A percentile compares a stretch with the other conserved stretches of the same genome.
phyloP scores from a whole-genome alignment of 2,888 invertebrate genomes.

The Phengaris arion region DNA sequence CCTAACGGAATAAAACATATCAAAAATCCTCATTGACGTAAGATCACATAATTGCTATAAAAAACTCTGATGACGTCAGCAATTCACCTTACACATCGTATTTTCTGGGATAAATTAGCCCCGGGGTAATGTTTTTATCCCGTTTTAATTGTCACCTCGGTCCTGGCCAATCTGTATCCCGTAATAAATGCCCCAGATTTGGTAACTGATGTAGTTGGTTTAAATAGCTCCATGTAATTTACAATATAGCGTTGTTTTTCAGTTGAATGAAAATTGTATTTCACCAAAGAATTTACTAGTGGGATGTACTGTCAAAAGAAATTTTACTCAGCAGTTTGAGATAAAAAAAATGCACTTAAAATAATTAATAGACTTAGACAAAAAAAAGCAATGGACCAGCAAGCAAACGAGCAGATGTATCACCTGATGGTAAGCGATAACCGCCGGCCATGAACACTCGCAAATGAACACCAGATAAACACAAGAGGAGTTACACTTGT shows the following conservation, averaged over 20 bases:
- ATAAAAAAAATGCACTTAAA: too few relatives aligned
- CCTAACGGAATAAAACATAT: too few relatives aligned
- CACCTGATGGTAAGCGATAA: too few relatives aligned
- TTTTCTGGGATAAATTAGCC: background rate
- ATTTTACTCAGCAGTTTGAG: background rate
- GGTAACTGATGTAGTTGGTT: constrained; percentile 19
- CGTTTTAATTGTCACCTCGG: constrained; percentile 1
- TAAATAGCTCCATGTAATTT: constrained; percentile 12
- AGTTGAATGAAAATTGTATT: background rate
- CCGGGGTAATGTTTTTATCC: background rate
- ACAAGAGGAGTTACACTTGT: too few relatives aligned
- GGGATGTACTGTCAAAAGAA: background rate
- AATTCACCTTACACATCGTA: background rate
- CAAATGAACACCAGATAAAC: too few relatives aligned
- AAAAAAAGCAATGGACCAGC: too few relatives aligned
- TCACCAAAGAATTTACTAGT: background rate
- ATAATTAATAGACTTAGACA: too few relatives aligned
- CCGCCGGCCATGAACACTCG: too few relatives aligned
- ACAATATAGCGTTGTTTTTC: constrained; percentile 1
- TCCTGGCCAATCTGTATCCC: background rate
- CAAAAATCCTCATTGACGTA: background rate
- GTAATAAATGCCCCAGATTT: constrained; percentile 1
- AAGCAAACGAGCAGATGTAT: too few relatives aligned
- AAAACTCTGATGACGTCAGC: background rate
- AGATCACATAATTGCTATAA: background rate